Conservation (phyloP, 2,888 invertebrate genomes). For the Chymomyza caudatula region DNA sequence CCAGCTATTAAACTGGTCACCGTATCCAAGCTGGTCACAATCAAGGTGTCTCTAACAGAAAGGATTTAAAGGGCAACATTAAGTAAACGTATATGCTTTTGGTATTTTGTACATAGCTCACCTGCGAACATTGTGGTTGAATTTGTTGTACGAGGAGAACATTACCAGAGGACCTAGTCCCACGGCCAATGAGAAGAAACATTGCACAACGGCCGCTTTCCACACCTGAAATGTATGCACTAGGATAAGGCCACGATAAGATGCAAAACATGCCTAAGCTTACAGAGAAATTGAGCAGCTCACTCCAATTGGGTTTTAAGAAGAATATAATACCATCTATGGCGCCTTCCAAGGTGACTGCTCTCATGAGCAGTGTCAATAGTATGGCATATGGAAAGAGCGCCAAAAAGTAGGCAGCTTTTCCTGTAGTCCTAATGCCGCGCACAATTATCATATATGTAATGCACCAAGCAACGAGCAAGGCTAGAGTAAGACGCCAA, state of each 20-base stretch:
- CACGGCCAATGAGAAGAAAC: slow-evolving; percentile 86
- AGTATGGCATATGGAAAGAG: slow-evolving; percentile 23
- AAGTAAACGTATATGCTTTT: neutral
- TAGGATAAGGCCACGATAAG: neutral
- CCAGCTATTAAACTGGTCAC: slow-evolving; percentile 89
- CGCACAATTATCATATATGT: slow-evolving; percentile 20
- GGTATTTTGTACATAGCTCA: neutral
- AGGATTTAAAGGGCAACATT: neutral
- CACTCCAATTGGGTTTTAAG: slow-evolving; percentile 20
- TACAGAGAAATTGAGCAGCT: slow-evolving; percentile 21
- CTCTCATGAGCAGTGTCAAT: slow-evolving; percentile 18
- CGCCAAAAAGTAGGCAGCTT: slow-evolving; percentile 25
- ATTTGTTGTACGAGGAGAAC: slow-evolving; percentile 86
- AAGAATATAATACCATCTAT: slow-evolving; percentile 23
- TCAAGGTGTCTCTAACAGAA: slow-evolving; percentile 84
- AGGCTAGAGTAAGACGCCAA: slow-evolving; percentile 19
- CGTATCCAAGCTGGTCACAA: slow-evolving; percentile 88
- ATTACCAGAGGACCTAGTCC: slow-evolving; percentile 86
- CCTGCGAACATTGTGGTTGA: slow-evolving; percentile 81
- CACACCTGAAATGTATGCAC: slow-evolving; percentile 80
- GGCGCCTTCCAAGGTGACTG: slow-evolving; percentile 24
- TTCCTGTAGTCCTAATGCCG: slow-evolving; percentile 21
- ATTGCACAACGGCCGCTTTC: slow-evolving; percentile 86
- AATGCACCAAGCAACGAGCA: slow-evolving; percentile 16
- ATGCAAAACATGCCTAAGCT: neutral